Evolutionary conservation across 2,888 invertebrate species (phyloP), one percentile per base, ranked within the genome.

Genomic region (Eupithecia inturbata): DNA sequence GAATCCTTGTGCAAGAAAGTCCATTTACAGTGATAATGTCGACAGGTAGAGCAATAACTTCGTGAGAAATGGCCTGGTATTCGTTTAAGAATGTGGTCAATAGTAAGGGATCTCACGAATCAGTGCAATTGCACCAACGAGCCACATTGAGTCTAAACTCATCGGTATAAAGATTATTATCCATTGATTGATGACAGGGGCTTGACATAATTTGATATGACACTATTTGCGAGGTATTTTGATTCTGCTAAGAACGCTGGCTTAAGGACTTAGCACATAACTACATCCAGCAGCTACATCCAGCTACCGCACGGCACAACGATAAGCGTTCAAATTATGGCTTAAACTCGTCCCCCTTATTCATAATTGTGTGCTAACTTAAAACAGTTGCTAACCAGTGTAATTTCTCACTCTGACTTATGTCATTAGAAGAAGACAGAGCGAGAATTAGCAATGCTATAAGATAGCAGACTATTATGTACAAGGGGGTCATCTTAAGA

Each of bases 211-310:
- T 36, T 22, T 33, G 64, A 70, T 53, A 53, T 39, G 57, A 57
- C 88, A 68, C 28, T 70, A 71, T 88, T 88, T 64, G 85, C 82
- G 80, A 81, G 83, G 80, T 81, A 82, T 82, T 82, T 82, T 81
- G 80, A 64, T 36, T 63, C 79, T 73, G 82, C 82, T 79, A 77
- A 78, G 82, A 81, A 83, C 78, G 84, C 81, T 80, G 77, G 57
- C 5, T 57, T 14, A 57, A 57, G 57, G 57, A 4, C 12, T 57
- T 26, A 5, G 22, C 57, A 57, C 22, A 53, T 53, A n/a, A n/a
- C n/a, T n/a, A 53, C n/a, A 53, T 57, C 22, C 57, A 26, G 26
- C 26, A 57, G n/a, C n/a, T n/a, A n/a, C n/a, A n/a, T n/a, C n/a
- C 57, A 9, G 10, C 9, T 22, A 53, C 9, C 53, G 53, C 26